Evolutionary conservation across 1,140 invertebrate genomes (phyloP).

Genomic region (Diplogasteroides magnus): DNA sequence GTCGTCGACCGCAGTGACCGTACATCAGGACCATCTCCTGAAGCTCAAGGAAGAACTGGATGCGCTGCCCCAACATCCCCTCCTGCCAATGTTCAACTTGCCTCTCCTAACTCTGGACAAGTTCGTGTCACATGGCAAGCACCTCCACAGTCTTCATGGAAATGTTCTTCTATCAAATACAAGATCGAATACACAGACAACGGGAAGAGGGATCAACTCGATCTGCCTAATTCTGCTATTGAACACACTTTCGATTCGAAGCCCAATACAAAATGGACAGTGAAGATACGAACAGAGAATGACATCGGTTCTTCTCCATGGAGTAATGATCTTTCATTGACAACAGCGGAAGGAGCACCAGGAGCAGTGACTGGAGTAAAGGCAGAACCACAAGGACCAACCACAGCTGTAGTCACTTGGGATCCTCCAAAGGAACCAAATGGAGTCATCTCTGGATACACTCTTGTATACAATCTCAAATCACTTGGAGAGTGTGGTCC

Average conservation of each 20-base stretch:
- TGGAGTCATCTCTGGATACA: slow-evolving; percentile 55
- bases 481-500: slow-evolving; percentile 54
- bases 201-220: slow-evolving; percentile 31
- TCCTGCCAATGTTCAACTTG: slow-evolving; percentile 47
- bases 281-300: slow-evolving; percentile 50
- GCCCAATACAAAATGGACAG: slow-evolving; percentile 49
- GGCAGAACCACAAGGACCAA: slow-evolving; percentile 41
- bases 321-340: slow-evolving; percentile 44
- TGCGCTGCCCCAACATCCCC: slow-evolving; percentile 50
- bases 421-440: slow-evolving; percentile 44
- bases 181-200: slow-evolving; percentile 15
- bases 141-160: slow-evolving; percentile 44
- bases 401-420: slow-evolving; percentile 37
- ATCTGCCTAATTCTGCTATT: slow-evolving; percentile 32
- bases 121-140: slow-evolving; percentile 51
- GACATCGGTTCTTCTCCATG: slow-evolving; percentile 51
- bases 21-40: slow-evolving; percentile 47
- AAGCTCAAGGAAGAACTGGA: slow-evolving; percentile 51
- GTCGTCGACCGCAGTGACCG: slow-evolving; percentile 49
- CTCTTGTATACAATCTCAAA: slow-evolving; percentile 50
- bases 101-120: slow-evolving; percentile 46
- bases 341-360: slow-evolving; percentile 47
- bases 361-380: slow-evolving; percentile 43
- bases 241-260: slow-evolving; percentile 46
- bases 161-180: slow-evolving; percentile 30